These are phyloP conservation scores for Australoheros facetus DNA, from an alignment of 2,797 vertebrate species.

Conservation along the genomic window DNA sequence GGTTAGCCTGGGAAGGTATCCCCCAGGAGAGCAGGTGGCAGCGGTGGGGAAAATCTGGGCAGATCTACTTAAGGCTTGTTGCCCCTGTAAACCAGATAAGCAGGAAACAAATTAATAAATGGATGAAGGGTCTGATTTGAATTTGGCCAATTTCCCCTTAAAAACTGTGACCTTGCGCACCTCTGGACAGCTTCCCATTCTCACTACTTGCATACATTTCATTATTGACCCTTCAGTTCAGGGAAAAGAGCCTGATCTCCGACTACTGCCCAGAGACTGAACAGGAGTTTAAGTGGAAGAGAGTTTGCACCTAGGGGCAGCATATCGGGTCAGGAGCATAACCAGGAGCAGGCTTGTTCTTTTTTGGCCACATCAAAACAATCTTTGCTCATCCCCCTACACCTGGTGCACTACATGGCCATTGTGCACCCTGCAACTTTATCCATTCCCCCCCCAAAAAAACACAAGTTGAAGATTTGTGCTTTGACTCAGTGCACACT, in stretches of 20 bases:
- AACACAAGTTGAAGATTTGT: background rate
- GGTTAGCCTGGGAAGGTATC: background rate
- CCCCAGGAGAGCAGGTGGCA: background rate
- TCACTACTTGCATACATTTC: background rate
- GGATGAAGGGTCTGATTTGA: background rate
- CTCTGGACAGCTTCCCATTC: background rate
- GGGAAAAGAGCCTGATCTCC: no score
- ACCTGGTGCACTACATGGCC: background rate
- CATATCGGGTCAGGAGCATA: background rate
- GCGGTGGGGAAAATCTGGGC: background rate
- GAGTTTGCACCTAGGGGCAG: background rate
- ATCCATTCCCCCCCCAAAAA: background rate
- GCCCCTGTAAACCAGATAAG: background rate
- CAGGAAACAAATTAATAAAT: background rate
- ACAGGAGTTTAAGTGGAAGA: no score
- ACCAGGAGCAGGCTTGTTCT: background rate
- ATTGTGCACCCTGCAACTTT: background rate
- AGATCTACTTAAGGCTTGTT: background rate
- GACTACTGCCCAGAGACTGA: no score
- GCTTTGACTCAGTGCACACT: background rate
- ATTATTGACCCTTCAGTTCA: background rate
- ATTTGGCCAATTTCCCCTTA: background rate
- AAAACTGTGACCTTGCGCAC: background rate
- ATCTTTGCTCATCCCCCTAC: background rate
- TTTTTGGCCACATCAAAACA: background rate